A percentile compares a stretch with the other conserved stretches of the same genome.
phyloP scores from a whole-genome alignment of 2,797 vertebrate species.

The Decapterus maruadsi region DNA sequence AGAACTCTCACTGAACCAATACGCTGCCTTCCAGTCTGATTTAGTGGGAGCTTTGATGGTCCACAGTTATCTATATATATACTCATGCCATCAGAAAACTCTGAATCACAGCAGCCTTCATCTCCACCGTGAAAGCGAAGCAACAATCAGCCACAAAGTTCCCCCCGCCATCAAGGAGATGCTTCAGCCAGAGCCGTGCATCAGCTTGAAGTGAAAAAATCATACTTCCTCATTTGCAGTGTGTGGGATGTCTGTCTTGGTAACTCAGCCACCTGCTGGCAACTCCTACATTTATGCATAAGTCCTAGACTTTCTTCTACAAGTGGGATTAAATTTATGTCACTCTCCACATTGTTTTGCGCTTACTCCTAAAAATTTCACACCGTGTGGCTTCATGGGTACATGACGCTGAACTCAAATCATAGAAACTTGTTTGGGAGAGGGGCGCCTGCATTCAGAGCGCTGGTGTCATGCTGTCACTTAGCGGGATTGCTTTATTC shows the following conservation, averaged over 20 bases:
- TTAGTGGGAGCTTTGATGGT: constrained; percentile 11
- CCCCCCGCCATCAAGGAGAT: constrained; percentile 31
- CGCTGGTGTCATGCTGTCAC: constrained; percentile 62
- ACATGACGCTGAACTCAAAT: constrained; percentile 41
- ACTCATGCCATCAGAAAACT: constrained; percentile 22
- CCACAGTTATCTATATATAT: not conserved
- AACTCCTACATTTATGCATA: constrained; percentile 68
- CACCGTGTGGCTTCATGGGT: constrained; percentile 18
- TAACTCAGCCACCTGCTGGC: constrained; percentile 60
- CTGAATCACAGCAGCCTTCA: constrained; percentile 34
- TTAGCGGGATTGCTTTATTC: constrained; percentile 63
- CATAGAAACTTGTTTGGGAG: constrained; percentile 47
- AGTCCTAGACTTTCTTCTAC: constrained; percentile 43
- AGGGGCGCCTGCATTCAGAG: constrained; percentile 30
- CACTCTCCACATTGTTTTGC: constrained; percentile 58
- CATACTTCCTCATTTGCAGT: constrained; percentile 48
- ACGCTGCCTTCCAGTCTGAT: not conserved
- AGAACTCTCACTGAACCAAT: not conserved
- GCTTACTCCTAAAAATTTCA: constrained; percentile 15
- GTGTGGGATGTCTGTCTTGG: constrained; percentile 53
- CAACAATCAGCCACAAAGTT: constrained; percentile 53
- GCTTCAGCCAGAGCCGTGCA: constrained; percentile 34
- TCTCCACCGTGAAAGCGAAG: constrained; percentile 25
- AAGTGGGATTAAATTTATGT: constrained; percentile 54
- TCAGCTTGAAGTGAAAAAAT: constrained; percentile 56